A percentile compares a stretch with the other conserved stretches of the same genome.
These are phyloP conservation scores for Apoderus coryli DNA, from an alignment of 2,888 invertebrate species.

Conservation along the genomic window DNA sequence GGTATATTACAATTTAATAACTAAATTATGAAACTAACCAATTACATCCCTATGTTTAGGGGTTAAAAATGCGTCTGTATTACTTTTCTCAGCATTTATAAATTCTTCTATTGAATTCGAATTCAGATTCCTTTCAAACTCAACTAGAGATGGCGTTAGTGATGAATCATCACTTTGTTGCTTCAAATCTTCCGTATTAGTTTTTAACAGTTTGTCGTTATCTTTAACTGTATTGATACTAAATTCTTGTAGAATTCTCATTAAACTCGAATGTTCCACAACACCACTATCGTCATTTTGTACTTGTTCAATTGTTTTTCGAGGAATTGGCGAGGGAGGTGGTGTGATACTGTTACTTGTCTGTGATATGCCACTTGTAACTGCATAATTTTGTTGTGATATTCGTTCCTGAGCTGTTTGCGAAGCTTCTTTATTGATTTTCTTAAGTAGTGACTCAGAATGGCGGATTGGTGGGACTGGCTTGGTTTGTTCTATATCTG, in stretches of 20 bases:
- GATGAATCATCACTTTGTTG: slow-evolving; percentile 11
- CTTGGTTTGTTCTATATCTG: slow-evolving; percentile 19
- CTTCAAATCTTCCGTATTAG: slow-evolving; percentile 9
- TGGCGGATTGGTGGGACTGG: slow-evolving; percentile 25
- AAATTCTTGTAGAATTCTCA: slow-evolving; percentile 29
- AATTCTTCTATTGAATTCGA: slow-evolving; percentile 20
- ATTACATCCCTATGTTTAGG: no score
- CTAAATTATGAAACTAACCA: no score
- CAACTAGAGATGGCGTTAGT: slow-evolving; percentile 18
- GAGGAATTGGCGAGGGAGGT: slow-evolving; percentile 23
- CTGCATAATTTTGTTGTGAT: slow-evolving; percentile 8
- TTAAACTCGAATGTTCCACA: slow-evolving; percentile 29
- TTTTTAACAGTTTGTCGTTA: slow-evolving; percentile 16
- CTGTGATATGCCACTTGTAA: slow-evolving; percentile 4
- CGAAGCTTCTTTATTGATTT: slow-evolving; percentile 21
- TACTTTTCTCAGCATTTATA: slow-evolving; percentile 21
- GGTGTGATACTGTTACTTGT: slow-evolving; percentile 19
- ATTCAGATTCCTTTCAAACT: slow-evolving; percentile 20
- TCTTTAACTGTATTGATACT: slow-evolving; percentile 22
- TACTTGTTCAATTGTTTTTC: slow-evolving; percentile 12
- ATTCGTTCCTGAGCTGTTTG: slow-evolving; percentile 13
- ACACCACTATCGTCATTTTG: slow-evolving; percentile 21
- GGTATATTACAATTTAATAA: no score
- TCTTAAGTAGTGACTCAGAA: slow-evolving; percentile 27
- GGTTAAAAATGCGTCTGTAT: slow-evolving; percentile 17